Conservation (phyloP, 2,113 vertebrate species). For the Corvus cornix region DNA sequence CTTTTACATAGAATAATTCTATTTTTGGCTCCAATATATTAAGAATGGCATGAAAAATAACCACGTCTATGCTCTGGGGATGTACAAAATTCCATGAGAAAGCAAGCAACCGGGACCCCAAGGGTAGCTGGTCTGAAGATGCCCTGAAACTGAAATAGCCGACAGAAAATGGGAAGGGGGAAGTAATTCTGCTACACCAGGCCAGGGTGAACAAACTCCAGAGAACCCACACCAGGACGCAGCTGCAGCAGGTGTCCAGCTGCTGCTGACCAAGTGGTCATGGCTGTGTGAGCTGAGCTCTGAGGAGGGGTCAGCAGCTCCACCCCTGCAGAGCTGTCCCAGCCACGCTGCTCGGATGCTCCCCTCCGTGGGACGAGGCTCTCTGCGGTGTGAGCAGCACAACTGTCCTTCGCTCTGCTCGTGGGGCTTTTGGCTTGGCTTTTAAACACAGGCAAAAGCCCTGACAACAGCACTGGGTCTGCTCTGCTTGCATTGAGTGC, state of each 20-base stretch:
- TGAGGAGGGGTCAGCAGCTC: neutral
- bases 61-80: neutral
- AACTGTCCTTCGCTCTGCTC: neutral
- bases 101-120: neutral
- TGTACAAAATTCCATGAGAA: constrained; percentile 34
- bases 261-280: neutral
- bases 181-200: neutral
- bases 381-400: neutral
- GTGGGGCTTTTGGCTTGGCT: neutral
- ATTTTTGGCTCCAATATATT: constrained; percentile 36
- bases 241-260: neutral
- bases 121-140: neutral
- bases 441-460: neutral
- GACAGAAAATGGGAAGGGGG: neutral
- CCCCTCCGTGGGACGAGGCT: neutral
- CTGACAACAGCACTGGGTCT: neutral
- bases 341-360: fast-evolving
- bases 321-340: neutral
- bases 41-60: constrained; percentile 23
- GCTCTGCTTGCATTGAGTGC: neutral
- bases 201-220: constrained; percentile 12
- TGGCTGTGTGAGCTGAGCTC: neutral
- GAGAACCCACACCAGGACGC: fast-evolving
- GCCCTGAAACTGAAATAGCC: neutral
- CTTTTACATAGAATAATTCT: constrained; percentile 25